These are phyloP conservation scores for Oncorhynchus kisutch DNA, from an alignment of 2,113 vertebrate genomes.

Conservation along the genomic window DNA sequence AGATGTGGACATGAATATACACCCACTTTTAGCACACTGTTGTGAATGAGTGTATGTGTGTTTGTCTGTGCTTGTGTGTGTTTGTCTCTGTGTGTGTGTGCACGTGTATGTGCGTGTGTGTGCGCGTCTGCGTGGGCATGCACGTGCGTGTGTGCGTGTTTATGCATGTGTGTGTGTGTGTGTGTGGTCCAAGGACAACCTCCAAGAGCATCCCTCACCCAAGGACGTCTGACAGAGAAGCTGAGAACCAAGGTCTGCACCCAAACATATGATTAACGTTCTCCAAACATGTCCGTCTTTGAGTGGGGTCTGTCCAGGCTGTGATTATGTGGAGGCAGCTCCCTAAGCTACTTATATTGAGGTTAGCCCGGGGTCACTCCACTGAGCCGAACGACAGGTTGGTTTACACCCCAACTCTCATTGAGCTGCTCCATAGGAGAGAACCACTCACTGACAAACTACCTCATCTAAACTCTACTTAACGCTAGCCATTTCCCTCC, in stretches of 20 bases:
- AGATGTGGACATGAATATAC: neutral
- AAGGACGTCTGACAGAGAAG: neutral
- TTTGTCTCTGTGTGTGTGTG: neutral
- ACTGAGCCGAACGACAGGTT: neutral
- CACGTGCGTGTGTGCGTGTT: neutral
- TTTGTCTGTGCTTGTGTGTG: neutral
- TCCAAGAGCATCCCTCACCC: neutral
- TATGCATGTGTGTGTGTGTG: neutral
- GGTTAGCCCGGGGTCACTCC: slow-evolving; percentile 4
- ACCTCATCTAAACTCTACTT: neutral
- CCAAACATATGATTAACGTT: slow-evolving; percentile 16
- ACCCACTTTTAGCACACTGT: neutral
- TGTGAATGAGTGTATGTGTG: neutral
- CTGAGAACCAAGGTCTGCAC: neutral
- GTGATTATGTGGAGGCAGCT: neutral
- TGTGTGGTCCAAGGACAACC: neutral
- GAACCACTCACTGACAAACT: neutral
- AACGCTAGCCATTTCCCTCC: neutral
- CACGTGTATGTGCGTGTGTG: neutral
- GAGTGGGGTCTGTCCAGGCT: neutral
- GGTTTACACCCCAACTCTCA: slow-evolving; percentile 2
- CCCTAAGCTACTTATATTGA: slow-evolving; percentile 13
- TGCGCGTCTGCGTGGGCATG: too few relatives aligned
- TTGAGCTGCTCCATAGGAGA: neutral
- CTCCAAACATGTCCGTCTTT: slow-evolving; percentile 5